phyloP scores from a whole-genome alignment of 1,140 invertebrate genomes.

The Paramacrobiotus metropolitanus region DNA sequence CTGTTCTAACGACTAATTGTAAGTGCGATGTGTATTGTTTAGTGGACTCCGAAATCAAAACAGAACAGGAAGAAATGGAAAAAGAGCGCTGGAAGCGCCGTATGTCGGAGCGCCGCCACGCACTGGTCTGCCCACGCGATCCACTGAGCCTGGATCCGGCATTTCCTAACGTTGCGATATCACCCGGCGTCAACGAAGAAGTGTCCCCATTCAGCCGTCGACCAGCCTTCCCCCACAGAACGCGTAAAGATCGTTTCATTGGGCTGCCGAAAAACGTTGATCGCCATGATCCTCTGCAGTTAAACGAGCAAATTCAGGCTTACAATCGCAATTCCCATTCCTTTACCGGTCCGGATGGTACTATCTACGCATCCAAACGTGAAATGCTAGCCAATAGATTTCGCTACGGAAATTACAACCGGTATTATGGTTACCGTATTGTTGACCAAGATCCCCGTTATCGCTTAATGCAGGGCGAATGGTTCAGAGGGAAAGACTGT shows the following conservation, averaged over 20 bases:
- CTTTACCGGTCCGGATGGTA: neutral
- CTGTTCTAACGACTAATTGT: neutral
- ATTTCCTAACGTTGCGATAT: neutral
- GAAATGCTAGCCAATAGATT: conserved; percentile 30
- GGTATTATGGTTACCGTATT: conserved; percentile 86
- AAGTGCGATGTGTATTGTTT: neutral
- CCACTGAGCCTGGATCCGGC: neutral
- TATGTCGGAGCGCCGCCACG: neutral
- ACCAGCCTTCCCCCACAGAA: neutral
- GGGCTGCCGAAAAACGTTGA: neutral
- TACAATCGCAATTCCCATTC: neutral
- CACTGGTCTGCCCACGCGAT: neutral
- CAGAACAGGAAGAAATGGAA: neutral
- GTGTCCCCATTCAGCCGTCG: neutral
- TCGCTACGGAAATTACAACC: conserved; percentile 83
- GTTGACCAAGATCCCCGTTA: conserved; percentile 53
- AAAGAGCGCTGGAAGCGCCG: neutral
- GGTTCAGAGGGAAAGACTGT: conserved; percentile 70
- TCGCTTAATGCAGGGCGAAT: conserved; percentile 48
- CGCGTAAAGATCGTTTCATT: neutral
- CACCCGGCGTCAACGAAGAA: neutral
- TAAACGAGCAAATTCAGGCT: neutral
- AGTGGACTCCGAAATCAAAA: neutral
- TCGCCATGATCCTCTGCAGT: neutral
- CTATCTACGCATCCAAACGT: too few relatives aligned